These are phyloP conservation scores for Agonopterix arenella DNA, from an alignment of 2,888 invertebrate genomes.

Conservation along the genomic window DNA sequence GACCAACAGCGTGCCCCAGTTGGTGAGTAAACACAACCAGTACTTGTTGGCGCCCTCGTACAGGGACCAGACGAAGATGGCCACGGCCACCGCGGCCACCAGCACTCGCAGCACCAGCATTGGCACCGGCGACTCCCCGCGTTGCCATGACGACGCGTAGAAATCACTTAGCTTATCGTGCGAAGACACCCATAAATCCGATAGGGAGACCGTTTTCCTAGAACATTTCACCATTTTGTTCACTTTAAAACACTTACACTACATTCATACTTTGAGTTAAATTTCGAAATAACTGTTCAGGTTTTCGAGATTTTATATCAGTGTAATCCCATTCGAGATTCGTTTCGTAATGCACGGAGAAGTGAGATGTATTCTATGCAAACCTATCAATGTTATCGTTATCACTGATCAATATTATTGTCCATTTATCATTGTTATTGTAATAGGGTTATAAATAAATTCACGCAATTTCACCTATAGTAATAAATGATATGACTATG, in stretches of 20 bases:
- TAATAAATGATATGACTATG: too few relatives aligned
- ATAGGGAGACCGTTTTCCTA: conserved; percentile 42
- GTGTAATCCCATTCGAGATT: not conserved
- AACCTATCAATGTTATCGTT: not conserved
- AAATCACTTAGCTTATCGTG: conserved; percentile 57
- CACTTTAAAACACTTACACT: conserved; percentile 7
- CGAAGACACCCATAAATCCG: conserved; percentile 56
- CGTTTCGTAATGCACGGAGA: not conserved
- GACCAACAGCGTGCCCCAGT: conserved; percentile 59
- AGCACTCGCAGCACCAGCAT: conserved; percentile 46
- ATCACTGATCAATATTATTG: not conserved
- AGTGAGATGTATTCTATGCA: not conserved
- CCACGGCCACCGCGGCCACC: conserved; percentile 32
- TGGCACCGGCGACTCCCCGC: conserved; percentile 53
- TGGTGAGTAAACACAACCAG: conserved; percentile 62
- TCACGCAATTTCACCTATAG: too few relatives aligned
- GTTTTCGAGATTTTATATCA: not conserved
- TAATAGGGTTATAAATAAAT: too few relatives aligned
- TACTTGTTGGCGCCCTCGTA: conserved; percentile 25
- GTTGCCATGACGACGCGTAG: conserved; percentile 63
- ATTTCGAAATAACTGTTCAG: too few relatives aligned
- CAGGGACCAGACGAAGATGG: conserved; percentile 50
- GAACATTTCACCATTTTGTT: conserved; percentile 61
- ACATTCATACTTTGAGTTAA: not conserved
- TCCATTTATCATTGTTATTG: too few relatives aligned